Conservation (phyloP, 2,888 invertebrate species). For the Leptinotarsa tumamoca region DNA sequence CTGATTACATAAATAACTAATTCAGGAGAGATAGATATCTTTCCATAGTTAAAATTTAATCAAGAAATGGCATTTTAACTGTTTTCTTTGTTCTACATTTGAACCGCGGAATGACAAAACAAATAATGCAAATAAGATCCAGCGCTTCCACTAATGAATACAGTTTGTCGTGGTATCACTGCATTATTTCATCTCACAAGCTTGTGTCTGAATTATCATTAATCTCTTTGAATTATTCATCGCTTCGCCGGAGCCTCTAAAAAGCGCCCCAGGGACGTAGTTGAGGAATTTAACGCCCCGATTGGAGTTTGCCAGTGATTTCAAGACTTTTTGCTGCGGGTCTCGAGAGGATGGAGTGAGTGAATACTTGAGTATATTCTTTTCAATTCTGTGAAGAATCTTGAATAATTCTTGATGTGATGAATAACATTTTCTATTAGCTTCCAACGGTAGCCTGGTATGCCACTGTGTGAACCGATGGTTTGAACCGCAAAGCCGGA, state of each 20-base stretch:
- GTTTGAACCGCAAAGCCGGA: too few relatives aligned
- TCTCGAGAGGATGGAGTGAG: not conserved
- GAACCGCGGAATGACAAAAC: constrained; percentile 1
- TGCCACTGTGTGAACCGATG: too few relatives aligned
- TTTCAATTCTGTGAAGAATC: not conserved
- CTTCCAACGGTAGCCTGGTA: too few relatives aligned
- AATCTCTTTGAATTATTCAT: constrained; percentile 30
- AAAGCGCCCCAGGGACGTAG: constrained; percentile 18
- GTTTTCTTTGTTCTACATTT: constrained; percentile 10
- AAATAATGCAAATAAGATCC: constrained; percentile 12
- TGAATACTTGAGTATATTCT: not conserved
- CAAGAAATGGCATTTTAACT: not conserved
- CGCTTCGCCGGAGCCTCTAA: constrained; percentile 12
- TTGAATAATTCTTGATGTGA: too few relatives aligned
- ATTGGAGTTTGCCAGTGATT: not conserved
- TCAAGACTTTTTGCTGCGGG: not conserved
- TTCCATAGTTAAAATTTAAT: not conserved
- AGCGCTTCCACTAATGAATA: constrained; percentile 25
- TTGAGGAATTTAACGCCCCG: constrained; percentile 12
- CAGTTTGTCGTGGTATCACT: constrained; percentile 26
- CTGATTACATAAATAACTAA: too few relatives aligned
- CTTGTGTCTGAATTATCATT: constrained; percentile 24
- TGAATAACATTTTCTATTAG: too few relatives aligned
- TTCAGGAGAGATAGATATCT: not conserved
- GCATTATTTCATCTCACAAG: constrained; percentile 25